These are phyloP conservation scores for Bos javanicus DNA, from an alignment of 2,113 vertebrate species.

Conservation along the genomic window DNA sequence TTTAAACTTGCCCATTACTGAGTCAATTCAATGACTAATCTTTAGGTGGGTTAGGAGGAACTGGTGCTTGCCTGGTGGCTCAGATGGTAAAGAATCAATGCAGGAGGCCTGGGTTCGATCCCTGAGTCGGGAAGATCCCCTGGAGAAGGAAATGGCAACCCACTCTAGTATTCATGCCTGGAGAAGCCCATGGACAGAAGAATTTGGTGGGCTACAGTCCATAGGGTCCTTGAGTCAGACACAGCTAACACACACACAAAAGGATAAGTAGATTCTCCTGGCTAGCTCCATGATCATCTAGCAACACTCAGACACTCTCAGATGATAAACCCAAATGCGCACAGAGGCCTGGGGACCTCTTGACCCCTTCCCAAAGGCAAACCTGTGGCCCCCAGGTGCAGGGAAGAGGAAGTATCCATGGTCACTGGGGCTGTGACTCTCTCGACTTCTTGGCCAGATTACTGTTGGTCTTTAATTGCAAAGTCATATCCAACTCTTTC, in stretches of 20 bases:
- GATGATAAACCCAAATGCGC: not conserved
- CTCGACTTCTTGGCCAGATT: not conserved
- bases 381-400: not conserved
- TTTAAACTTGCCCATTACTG: not conserved
- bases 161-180: not conserved
- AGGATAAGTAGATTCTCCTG: not conserved
- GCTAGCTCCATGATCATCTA: not conserved
- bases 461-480: not conserved
- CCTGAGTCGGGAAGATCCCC: not conserved
- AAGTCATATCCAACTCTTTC: not conserved
- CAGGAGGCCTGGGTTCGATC: not conserved
- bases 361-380: not conserved
- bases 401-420: not conserved
- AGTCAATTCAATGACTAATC: not conserved
- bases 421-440: not conserved
- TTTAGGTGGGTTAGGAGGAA: not conserved
- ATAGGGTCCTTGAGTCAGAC: not conserved
- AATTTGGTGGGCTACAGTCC: rapidly evolving
- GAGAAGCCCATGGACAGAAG: not conserved
- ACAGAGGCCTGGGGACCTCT: not conserved
- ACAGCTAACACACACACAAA: not conserved
- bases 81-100: not conserved
- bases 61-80: not conserved
- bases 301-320: not conserved
- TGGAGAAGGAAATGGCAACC: not conserved